A percentile compares a stretch with the other conserved stretches of the same genome.
These are phyloP conservation scores for Ammodytes dubius DNA, from an alignment of 2,113 vertebrate genomes.

Conservation along the genomic window DNA sequence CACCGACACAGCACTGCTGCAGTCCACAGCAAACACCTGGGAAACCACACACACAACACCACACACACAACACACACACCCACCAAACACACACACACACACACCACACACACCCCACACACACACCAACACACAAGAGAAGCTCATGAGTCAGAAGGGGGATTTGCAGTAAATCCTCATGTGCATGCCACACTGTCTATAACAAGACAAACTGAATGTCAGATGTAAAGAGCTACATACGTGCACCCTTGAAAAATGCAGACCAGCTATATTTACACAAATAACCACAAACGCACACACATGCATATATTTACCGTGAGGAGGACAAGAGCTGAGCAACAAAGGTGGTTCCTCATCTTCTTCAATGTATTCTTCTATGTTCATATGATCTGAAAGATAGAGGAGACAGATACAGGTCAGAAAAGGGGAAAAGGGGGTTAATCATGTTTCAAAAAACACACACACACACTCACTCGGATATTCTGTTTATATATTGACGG, in stretches of 20 bases:
- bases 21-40: conserved; percentile 73
- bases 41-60: conserved; percentile 42
- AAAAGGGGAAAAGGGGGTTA: background rate
- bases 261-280: background rate
- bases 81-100: conserved; percentile 51
- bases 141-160: background rate
- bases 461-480: background rate
- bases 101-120: conserved; percentile 43
- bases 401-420: background rate
- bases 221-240: background rate
- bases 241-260: background rate
- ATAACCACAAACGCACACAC: background rate
- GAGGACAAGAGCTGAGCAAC: conserved; percentile 79
- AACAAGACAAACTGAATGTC: background rate
- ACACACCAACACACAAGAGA: conserved; percentile 32
- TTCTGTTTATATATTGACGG: too few relatives aligned
- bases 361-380: conserved; percentile 83
- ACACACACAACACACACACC: conserved; percentile 69
- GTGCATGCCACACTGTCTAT: background rate
- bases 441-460: background rate
- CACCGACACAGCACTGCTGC: conserved; percentile 78
- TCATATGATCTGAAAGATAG: conserved; percentile 80
- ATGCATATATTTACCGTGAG: conserved; percentile 73
- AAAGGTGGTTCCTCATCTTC: conserved; percentile 87
- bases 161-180: background rate